Evolutionary conservation across 2,888 invertebrate genomes (phyloP), one percentile per base, ranked within the genome.

Genomic region (Lasioglossum figueresi): DNA sequence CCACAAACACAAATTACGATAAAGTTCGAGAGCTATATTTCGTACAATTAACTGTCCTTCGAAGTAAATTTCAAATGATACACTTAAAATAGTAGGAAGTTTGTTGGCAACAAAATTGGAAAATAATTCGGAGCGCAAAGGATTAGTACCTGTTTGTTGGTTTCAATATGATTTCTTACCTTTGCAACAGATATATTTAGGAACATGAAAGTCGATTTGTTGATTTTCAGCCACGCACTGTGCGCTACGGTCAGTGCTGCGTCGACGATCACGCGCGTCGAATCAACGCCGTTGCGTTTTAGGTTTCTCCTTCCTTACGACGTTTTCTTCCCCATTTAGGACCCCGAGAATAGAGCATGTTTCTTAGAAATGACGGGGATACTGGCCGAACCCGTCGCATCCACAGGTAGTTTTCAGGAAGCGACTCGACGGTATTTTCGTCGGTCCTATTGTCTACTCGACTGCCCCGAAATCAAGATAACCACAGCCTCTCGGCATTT

Each of bases 371-470:
- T 34, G 76, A 77, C 76, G 31, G 23, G 63, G 71, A 48, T 66
- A 16, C 43, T 8, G 40, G 34, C 10, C 40, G 31, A 31, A 43
- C 52, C 19, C 37, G 40, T n/a, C n/a, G 31, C 31, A 27, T 63
- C 27, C 52, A 74, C 78, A 82, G 83, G 82, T 84, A 84, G 63
- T 82, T 82, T 74, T 84, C 74, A 52, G 78, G 70, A 82, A 82
- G 40, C 48, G 31, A 3, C 31, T 43, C 45, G 45, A 10, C 1
- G 52, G 56, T 68, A 40, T 73, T 37, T 34, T 6, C 16, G 12
- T 23, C 56, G 19, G 52, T n/a, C 59, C 80, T 74, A 71, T 82
- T 79, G 74, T 80, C 63, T 37, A 34, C n/a, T 45, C 31, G 31
- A 4, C 8, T 27, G 14, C 59, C 37, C 45, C 63, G 68, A 77